phyloP scores from a whole-genome alignment of 2,797 vertebrate genomes.

The Petrocephalus sullivani region DNA sequence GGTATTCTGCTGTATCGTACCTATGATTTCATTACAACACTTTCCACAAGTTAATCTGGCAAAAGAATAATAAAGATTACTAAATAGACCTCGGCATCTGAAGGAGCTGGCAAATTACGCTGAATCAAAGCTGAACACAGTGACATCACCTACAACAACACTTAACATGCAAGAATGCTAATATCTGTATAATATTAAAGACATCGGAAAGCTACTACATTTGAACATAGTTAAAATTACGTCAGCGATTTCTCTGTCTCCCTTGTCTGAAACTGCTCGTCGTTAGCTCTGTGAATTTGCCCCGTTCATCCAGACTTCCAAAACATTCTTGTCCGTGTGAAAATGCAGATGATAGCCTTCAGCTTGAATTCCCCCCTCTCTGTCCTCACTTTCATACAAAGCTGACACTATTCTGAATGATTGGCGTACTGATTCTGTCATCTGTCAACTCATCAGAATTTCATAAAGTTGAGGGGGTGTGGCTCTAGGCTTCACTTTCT shows the following conservation, averaged over 20 bases:
- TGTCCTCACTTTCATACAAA: constrained; percentile 5
- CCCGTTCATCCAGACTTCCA: background rate
- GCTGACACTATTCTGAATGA: constrained; percentile 5
- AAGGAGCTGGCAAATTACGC: background rate
- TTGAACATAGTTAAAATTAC: background rate
- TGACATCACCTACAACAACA: background rate
- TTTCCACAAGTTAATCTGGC: background rate
- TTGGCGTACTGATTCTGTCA: constrained; percentile 9
- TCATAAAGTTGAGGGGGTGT: constrained; percentile 10
- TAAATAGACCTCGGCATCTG: background rate
- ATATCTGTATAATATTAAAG: background rate
- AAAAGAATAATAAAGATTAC: background rate
- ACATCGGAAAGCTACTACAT: background rate
- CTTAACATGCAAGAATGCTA: background rate
- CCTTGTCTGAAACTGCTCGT: background rate
- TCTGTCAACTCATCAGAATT: constrained; percentile 14
- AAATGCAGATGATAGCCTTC: constrained; percentile 6
- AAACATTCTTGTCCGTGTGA: background rate
- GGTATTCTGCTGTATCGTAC: background rate
- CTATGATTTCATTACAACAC: background rate
- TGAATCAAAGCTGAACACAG: background rate
- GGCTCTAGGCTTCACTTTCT: constrained; percentile 1
- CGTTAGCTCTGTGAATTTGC: background rate
- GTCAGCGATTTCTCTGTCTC: background rate
- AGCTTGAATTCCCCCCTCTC: background rate